Conservation (phyloP, 30 jellyfish, hydroid and myxozoan genomes). For the Morbakka virulenta region DNA sequence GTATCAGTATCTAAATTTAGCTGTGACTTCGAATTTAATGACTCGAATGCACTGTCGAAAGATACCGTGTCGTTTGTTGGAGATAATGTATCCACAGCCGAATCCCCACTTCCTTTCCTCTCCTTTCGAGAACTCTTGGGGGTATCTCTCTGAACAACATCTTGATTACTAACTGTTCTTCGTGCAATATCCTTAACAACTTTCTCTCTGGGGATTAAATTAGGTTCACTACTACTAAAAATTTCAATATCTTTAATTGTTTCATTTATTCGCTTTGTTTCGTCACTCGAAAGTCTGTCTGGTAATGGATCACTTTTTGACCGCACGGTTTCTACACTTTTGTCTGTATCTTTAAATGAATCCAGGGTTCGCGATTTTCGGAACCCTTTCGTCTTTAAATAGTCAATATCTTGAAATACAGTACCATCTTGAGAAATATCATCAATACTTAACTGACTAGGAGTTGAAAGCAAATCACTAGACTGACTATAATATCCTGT, state of each 20-base stretch:
- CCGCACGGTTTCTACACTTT: constrained; percentile 10
- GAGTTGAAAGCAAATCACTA: constrained; percentile 60
- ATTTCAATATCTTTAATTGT: constrained; percentile 26
- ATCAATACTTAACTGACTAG: constrained; percentile 71
- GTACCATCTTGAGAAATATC: constrained; percentile 75
- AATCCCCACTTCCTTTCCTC: constrained; percentile 45
- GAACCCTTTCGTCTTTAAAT: constrained; percentile 17
- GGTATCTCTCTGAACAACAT: constrained; percentile 6
- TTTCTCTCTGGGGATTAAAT: constrained; percentile 29
- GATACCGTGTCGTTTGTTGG: too few relatives aligned
- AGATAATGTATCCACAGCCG: constrained; percentile 30
- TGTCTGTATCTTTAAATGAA: constrained; percentile 4
- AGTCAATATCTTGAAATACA: constrained; percentile 20
- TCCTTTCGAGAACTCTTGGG: constrained; percentile 29
- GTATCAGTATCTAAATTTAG: too few relatives aligned
- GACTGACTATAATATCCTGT: constrained; percentile 76
- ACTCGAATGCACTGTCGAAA: too few relatives aligned
- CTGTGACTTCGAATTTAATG: too few relatives aligned
- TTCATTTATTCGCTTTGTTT: constrained; percentile 4
- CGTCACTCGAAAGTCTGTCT: constrained; percentile 6
- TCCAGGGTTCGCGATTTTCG: constrained; percentile 33
- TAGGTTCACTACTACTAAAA: constrained; percentile 73
- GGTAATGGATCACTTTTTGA: constrained; percentile 71
- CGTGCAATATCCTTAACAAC: constrained; percentile 7
- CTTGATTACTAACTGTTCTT: constrained; percentile 5